Evolutionary conservation across 2,888 invertebrate species (phyloP).

Genomic region (Octonoba sinensis): DNA sequence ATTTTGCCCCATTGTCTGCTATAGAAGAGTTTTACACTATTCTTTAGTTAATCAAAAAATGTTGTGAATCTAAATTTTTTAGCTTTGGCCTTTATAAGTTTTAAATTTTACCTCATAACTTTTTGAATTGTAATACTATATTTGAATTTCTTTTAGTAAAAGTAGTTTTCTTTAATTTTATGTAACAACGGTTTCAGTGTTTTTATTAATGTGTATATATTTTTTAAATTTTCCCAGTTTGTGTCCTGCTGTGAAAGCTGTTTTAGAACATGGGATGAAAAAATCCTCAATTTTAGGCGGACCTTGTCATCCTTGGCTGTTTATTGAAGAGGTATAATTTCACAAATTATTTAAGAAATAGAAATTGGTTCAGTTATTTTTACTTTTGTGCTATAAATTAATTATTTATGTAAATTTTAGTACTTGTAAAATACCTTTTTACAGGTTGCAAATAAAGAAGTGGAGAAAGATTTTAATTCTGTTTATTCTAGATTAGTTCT

Average conservation of each 20-base stretch:
- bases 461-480: constrained; percentile 97
- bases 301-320: constrained; percentile 98
- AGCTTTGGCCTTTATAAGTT: too few species aligned
- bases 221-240: constrained; percentile 73
- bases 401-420: background rate
- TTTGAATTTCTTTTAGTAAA: too few species aligned
- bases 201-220: constrained; percentile 7
- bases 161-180: background rate
- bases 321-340: constrained; percentile 85
- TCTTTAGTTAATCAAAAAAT: too few species aligned
- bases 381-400: background rate
- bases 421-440: constrained; percentile 9
- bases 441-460: constrained; percentile 90
- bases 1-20: too few species aligned
- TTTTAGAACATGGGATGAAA: constrained; percentile 94
- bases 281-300: constrained; percentile 86
- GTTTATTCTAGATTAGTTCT: constrained; percentile 96
- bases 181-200: background rate
- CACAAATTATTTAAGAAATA: too few species aligned
- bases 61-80: too few species aligned
- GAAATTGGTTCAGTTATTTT: too few species aligned
- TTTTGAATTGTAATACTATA: too few species aligned
- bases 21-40: too few species aligned
- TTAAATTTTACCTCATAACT: too few species aligned
- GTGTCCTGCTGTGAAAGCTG: constrained; percentile 92